These are phyloP conservation scores for Melanotaenia nigrans DNA, from an alignment of 2,797 vertebrate genomes.

Conservation along the genomic window DNA sequence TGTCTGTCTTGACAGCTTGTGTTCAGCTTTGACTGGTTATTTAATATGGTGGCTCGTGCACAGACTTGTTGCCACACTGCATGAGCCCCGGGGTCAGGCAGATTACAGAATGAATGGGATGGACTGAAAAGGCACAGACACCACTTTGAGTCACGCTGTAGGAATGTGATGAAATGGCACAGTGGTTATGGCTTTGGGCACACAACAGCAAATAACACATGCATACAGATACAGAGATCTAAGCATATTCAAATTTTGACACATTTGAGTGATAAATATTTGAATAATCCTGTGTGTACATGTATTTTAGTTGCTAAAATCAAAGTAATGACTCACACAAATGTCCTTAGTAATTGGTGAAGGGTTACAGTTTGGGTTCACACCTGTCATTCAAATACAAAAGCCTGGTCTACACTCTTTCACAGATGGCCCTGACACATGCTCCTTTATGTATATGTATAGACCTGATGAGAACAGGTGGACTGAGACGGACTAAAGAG, in stretches of 20 bases:
- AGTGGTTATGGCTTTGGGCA: conserved; percentile 54
- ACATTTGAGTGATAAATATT: conserved; percentile 39
- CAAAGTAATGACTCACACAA: conserved; percentile 57
- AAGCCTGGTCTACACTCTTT: conserved; percentile 56
- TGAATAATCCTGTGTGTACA: background rate
- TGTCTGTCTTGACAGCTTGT: conserved; percentile 24
- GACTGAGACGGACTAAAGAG: conserved; percentile 1
- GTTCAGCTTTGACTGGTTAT: conserved; percentile 25
- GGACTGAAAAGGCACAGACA: conserved; percentile 68
- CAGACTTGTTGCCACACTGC: conserved; percentile 39
- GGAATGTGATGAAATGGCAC: conserved; percentile 85
- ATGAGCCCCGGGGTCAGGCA: conserved; percentile 53
- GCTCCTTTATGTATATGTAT: conserved; percentile 47
- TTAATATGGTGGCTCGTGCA: background rate
- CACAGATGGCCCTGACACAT: conserved; percentile 73
- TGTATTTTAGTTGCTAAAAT: conserved; percentile 46
- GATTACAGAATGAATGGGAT: conserved; percentile 74
- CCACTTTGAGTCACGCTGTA: conserved; percentile 69
- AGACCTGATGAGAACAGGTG: conserved; percentile 63
- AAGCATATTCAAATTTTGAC: background rate
- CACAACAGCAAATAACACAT: conserved; percentile 30
- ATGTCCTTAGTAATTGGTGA: conserved; percentile 31
- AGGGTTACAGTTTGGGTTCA: conserved; percentile 32
- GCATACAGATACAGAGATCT: background rate
- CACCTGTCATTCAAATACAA: conserved; percentile 81